Evolutionary conservation across 92 coral and sea anemone species (phyloP), one percentile per base, ranked within the genome.

Genomic region (Ricordea florida): DNA sequence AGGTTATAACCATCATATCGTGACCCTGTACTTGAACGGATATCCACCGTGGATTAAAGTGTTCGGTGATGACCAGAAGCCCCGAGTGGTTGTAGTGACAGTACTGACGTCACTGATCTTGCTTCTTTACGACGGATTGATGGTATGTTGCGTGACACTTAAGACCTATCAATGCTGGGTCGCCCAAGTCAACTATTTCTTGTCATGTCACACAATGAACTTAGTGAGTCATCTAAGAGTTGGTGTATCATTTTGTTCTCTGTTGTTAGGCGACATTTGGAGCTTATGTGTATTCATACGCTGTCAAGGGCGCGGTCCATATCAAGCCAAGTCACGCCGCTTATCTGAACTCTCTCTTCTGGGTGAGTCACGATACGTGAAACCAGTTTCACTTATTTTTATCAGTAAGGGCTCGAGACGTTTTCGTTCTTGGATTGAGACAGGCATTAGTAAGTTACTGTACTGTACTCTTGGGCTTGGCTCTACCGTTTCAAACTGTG

Each of bases 1-100:
- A 91, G 97, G 97, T 8, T 91, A 91, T 43, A 91, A 91, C 62
- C 97, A 91, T 33, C 97, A 91, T 45, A 91, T 91, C 24, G 97
- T 91, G 38, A 91, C 97, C 5, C 34, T 91, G 44, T 91, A 91
- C 44, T 66, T 91, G n/a, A 85, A 91, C 47, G 97, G 97, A 7
- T 62, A 78, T 28, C 92, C 85, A 6, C 93, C 97, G 57, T 91
- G 93, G 97, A 60, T 91, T 22, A 88, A 88, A 13, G 93, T 87
- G 17, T 87, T 91, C 30, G 97, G 97, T 1, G 93, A 91, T 32
- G 97, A 91, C 52, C 97, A 91, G 60, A 91, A 91, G 43, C 97
- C 97, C 29, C 69, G 90, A 31, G 90, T 91, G 4, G 82, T 91
- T 17, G 85, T 87, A 48, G 97, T 91, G 28, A 91, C 97, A 1